A percentile compares a stretch with the other conserved stretches of the same genome.
Conservation (phyloP, 1,140 invertebrate species). For the Lordiphosa clarofinis region DNA sequence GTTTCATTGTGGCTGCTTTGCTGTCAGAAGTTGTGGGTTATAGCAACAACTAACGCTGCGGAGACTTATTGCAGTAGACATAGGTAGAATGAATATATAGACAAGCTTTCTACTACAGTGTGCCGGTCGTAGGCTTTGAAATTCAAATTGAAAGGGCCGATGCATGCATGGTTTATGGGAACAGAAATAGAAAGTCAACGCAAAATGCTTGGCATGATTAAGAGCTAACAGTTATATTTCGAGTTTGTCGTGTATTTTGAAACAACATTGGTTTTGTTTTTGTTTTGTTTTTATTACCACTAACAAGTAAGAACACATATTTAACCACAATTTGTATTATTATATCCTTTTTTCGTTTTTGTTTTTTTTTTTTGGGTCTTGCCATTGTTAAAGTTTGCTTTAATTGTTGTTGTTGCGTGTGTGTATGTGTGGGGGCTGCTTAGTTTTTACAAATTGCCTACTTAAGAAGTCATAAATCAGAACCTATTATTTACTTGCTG, state of each 20-base stretch:
- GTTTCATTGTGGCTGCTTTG: conserved; percentile 1
- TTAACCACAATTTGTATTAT: conserved; percentile 75
- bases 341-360: conserved; percentile 3
- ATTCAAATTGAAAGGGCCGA: too few species aligned
- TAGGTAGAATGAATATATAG: too few species aligned
- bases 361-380: conserved; percentile 32
- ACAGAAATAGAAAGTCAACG: conserved; percentile 28
- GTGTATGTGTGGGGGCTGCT: conserved; percentile 38
- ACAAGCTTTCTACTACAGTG: too few species aligned
- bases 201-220: conserved; percentile 73
- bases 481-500: conserved; percentile 33
- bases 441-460: conserved; percentile 72
- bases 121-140: too few species aligned
- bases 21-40: too few species aligned
- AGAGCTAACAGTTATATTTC: conserved; percentile 65
- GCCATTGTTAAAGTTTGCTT: conserved; percentile 17
- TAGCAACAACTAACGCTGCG: too few species aligned
- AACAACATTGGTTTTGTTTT: conserved; percentile 24
- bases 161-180: conserved; percentile 16
- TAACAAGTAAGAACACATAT: conserved; percentile 79
- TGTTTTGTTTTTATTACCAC: conserved; percentile 69
- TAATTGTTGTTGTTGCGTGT: conserved; percentile 17
- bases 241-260: conserved; percentile 26
- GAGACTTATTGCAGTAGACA: too few species aligned
- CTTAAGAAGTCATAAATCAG: conserved; percentile 76